Evolutionary conservation across 2,888 invertebrate species (phyloP).

Genomic region (Hedya salicella): DNA sequence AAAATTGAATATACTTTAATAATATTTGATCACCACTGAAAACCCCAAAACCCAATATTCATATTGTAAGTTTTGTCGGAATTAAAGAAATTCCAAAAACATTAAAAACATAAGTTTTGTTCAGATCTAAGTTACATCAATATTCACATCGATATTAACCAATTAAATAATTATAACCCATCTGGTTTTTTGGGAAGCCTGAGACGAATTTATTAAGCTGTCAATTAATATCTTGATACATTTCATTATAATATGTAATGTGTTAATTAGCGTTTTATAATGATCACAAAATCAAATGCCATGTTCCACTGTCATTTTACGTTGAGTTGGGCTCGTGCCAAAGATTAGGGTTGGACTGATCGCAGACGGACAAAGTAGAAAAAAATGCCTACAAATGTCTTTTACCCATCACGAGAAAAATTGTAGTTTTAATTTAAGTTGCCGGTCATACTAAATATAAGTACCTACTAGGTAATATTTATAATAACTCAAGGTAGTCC

Average conservation of each 20-base stretch:
- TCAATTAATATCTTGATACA: conserved; percentile 60
- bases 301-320: conserved; percentile 54
- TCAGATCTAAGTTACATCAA: conserved; percentile 26
- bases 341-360: conserved; percentile 47
- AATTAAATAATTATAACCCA: conserved; percentile 46
- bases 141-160: conserved; percentile 22
- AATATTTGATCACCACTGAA: neutral
- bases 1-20: too few species aligned
- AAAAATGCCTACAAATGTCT: conserved; percentile 3
- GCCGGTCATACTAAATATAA: neutral
- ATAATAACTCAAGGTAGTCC: neutral
- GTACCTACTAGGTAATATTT: neutral
- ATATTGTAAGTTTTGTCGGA: neutral
- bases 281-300: conserved; percentile 56
- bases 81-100: neutral
- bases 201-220: conserved; percentile 54
- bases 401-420: neutral
- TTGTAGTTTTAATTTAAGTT: neutral
- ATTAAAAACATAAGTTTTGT: conserved; percentile 25
- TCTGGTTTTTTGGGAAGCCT: conserved; percentile 47
- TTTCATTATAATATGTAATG: conserved; percentile 58
- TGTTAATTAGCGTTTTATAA: conserved; percentile 62
- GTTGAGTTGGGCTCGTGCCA: conserved; percentile 52
- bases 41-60: neutral
- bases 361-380: conserved; percentile 5